phyloP scores from a whole-genome alignment of 2,888 invertebrate species.

The Baronia brevicornis region DNA sequence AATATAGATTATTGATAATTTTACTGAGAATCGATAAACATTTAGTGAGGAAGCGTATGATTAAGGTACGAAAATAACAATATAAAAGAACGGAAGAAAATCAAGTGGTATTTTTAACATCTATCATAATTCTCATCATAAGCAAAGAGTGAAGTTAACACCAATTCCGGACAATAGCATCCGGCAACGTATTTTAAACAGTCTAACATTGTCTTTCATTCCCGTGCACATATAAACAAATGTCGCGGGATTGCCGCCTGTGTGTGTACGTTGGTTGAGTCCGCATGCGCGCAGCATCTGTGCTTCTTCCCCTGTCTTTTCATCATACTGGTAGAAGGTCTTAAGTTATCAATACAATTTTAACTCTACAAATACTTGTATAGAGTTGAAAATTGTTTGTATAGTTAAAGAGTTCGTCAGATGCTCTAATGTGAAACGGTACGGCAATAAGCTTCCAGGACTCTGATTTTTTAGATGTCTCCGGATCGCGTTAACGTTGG shows the following conservation, averaged over 20 bases:
- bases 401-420: constrained; percentile 19
- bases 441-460: constrained; percentile 67
- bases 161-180: constrained; percentile 60
- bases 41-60: no score
- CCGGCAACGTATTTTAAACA: constrained; percentile 49
- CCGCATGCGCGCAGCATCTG: constrained; percentile 74
- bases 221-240: constrained; percentile 30
- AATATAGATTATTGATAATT: not conserved
- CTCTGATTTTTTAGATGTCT: constrained; percentile 68
- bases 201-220: constrained; percentile 35
- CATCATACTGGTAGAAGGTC: constrained; percentile 23
- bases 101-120: constrained; percentile 21
- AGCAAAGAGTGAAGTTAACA: constrained; percentile 25
- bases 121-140: constrained; percentile 22
- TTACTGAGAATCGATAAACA: not conserved
- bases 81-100: constrained; percentile 12
- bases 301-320: constrained; percentile 55
- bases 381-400: constrained; percentile 23
- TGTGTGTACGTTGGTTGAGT: constrained; percentile 34
- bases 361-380: constrained; percentile 3
- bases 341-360: constrained; percentile 16
- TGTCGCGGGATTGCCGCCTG: constrained; percentile 14
- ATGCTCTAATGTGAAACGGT: constrained; percentile 47
- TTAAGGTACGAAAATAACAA: no score
- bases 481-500: constrained; percentile 47